phyloP scores from a whole-genome alignment of 30 jellyfish, hydroid and myxozoan genomes.

The Cassiopea andromeda region DNA sequence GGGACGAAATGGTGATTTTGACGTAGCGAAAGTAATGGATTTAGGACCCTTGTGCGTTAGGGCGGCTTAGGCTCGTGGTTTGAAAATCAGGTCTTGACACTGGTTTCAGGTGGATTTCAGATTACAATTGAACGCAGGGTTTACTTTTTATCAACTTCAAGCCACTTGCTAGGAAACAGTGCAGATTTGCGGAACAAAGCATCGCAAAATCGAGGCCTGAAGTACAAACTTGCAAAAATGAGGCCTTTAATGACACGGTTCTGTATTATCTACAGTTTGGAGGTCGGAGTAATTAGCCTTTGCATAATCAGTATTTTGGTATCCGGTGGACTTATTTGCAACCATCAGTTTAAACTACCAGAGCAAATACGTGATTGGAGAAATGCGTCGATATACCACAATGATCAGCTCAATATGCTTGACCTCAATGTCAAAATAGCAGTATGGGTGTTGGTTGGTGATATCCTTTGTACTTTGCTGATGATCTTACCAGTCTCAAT shows the following conservation, averaged over 20 bases:
- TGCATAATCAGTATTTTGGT: conserved; percentile 38
- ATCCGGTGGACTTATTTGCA: conserved; percentile 64
- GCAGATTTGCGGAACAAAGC: neutral
- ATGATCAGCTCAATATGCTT: conserved; percentile 21
- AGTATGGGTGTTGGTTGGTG: conserved; percentile 64
- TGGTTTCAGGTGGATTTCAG: neutral
- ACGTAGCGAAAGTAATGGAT: too few species aligned
- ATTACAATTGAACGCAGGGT: neutral
- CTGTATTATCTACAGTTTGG: conserved; percentile 57
- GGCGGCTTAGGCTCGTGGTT: too few species aligned
- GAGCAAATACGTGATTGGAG: conserved; percentile 68
- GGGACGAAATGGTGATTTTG: too few species aligned
- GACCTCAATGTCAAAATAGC: conserved; percentile 44
- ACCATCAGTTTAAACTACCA: conserved; percentile 41
- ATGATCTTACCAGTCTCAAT: conserved; percentile 61
- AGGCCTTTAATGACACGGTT: conserved; percentile 56
- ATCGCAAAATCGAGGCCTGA: neutral
- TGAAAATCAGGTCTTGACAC: neutral
- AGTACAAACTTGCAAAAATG: conserved; percentile 5
- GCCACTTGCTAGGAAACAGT: neutral
- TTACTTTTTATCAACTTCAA: neutral
- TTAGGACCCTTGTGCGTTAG: too few species aligned
- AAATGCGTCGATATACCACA: conserved; percentile 17
- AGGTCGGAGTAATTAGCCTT: conserved; percentile 43
- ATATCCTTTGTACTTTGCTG: conserved; percentile 30